Evolutionary conservation across 1,140 invertebrate species (phyloP), one percentile per base, ranked within the genome.

Genomic region (Druon quercuslanigerum): DNA sequence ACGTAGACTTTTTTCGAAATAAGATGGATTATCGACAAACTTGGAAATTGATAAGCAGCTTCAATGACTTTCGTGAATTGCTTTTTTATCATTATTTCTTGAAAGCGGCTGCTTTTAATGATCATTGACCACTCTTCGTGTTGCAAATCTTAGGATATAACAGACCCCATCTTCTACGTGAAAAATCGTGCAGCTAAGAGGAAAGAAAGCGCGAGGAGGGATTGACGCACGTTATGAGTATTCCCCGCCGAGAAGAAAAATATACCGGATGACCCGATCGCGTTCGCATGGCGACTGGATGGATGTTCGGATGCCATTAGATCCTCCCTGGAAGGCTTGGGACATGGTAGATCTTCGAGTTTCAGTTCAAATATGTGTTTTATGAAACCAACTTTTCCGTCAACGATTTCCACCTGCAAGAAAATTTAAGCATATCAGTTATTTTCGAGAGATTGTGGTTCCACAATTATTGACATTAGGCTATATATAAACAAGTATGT

Each of bases 281-380:
- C 86, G 51, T 89, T 88, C 66, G 89, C 85, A 70, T 84, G 88
- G 25, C 85, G 87, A 66, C 87, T 87, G 14, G 89, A 90, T 9
- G 90, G 90, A 20, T 91, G 89, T 71, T 91, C 89, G n/a, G 90
- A 91, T 3, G 89, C 89, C 89, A 91, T 90, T 7, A 90, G 80
- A 71, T 91, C 90, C 73, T 91, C 89, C 56, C 86, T 85, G 57
- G 88, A 83, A 46, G 86, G 74, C 76, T 94, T 92, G 50, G 94
- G 94, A 85, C 95, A 95, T 1, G 94, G 94, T 73, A 95, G 86
- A 57, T 94, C 89, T 60, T 95, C 93, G 2, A 92, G 89, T 46
- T 94, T 94, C 76, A 95, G 91, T 71, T 94, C 92, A 72, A 94
- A 92, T 51, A 95, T 86, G 33, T 91, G 88, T 74, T 91, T 92